phyloP scores from a whole-genome alignment of 2,888 invertebrate species.

The Syrphus vitripennis region DNA sequence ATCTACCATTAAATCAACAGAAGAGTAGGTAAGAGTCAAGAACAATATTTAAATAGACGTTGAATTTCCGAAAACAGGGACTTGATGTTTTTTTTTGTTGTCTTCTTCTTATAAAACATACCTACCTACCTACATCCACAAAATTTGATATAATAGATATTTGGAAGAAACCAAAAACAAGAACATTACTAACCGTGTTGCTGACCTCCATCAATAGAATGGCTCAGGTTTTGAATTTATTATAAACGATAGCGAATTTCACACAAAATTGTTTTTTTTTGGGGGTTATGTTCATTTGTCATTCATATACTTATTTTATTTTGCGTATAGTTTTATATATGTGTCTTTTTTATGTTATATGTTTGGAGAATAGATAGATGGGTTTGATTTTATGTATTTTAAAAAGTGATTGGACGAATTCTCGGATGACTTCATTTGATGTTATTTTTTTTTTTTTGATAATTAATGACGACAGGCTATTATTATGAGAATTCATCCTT shows the following conservation, averaged over 20 bases:
- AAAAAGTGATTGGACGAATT: not conserved
- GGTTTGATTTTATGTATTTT: not conserved
- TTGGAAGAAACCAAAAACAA: not conserved
- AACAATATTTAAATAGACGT: not conserved
- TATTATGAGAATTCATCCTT: not conserved
- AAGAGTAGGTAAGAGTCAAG: not conserved
- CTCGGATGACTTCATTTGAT: constrained; percentile 12
- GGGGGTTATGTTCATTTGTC: not conserved
- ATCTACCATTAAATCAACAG: not conserved
- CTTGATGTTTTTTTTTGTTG: too few relatives aligned
- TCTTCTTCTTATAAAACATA: too few relatives aligned
- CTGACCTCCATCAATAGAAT: constrained; percentile 55
- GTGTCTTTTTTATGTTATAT: not conserved
- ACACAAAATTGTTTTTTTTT: constrained; percentile 1
- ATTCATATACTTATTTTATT: not conserved
- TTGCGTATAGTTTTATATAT: not conserved
- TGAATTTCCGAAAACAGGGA: not conserved
- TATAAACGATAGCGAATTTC: constrained; percentile 21
- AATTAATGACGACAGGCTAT: not conserved
- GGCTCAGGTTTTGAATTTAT: constrained; percentile 11
- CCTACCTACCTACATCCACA: too few relatives aligned
- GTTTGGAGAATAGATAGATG: not conserved
- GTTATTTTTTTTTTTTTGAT: not conserved
- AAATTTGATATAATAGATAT: too few relatives aligned
- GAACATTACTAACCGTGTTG: constrained; percentile 37